These are phyloP conservation scores for Gandaritis pyraliata DNA, from an alignment of 2,888 invertebrate genomes.

Conservation along the genomic window DNA sequence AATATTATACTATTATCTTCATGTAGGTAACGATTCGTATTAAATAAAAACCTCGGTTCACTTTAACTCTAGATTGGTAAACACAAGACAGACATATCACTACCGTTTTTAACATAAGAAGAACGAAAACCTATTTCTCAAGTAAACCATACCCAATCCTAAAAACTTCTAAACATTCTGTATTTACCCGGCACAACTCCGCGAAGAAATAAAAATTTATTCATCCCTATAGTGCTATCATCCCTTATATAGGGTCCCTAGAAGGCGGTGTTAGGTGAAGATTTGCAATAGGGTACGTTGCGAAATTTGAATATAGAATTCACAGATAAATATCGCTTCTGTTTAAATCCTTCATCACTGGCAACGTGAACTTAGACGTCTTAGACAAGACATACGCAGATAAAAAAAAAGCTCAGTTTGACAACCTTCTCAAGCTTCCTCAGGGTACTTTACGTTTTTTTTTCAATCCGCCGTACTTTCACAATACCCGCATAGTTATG, in stretches of 20 bases:
- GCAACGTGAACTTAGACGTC: too few relatives aligned
- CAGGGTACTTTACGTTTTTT: too few relatives aligned
- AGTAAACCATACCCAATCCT: neutral
- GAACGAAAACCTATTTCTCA: neutral
- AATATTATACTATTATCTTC: too few relatives aligned
- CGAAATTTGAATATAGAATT: neutral
- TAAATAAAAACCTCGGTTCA: too few relatives aligned
- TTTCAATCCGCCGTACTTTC: too few relatives aligned
- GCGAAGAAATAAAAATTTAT: constrained; percentile 39
- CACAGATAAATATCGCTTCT: too few relatives aligned
- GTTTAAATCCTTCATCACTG: too few relatives aligned
- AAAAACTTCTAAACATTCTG: constrained; percentile 19
- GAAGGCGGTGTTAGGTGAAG: constrained; percentile 23
- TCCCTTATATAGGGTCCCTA: constrained; percentile 34
- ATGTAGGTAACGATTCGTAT: too few relatives aligned
- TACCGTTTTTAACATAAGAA: neutral
- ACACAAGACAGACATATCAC: too few relatives aligned
- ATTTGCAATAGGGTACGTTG: constrained; percentile 22
- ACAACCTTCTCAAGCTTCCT: neutral
- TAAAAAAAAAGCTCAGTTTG: neutral
- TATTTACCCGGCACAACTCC: constrained; percentile 28
- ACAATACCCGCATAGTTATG: constrained; percentile 1
- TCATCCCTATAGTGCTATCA: constrained; percentile 41
- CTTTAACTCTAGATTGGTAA: too few relatives aligned
- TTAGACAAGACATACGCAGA: too few relatives aligned